A percentile compares a stretch with the other conserved stretches of the same genome.
phyloP scores from a whole-genome alignment of 2,888 invertebrate species.

The Tethea ocularis region DNA sequence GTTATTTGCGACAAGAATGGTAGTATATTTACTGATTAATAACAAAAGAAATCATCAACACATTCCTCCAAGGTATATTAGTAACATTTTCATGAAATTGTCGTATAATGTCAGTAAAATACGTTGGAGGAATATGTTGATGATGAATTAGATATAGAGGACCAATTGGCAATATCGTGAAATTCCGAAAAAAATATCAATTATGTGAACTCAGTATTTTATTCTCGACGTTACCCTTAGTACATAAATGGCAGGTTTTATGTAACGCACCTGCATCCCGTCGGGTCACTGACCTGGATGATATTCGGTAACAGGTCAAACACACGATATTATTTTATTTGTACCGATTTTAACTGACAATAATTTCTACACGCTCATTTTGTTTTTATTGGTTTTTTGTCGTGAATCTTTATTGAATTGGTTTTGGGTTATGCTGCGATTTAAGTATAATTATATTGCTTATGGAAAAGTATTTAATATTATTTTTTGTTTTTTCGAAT shows the following conservation, averaged over 20 bases:
- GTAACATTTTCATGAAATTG: too few relatives aligned
- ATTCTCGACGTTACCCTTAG: neutral
- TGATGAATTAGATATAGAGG: too few relatives aligned
- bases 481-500: too few relatives aligned
- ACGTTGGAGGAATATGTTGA: too few relatives aligned
- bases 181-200: too few relatives aligned
- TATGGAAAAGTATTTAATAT: neutral
- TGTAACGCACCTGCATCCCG: neutral
- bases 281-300: neutral
- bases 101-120: too few relatives aligned
- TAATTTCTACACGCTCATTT: neutral
- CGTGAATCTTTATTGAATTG: neutral
- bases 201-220: neutral
- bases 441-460: too few relatives aligned
- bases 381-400: neutral
- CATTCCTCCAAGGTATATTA: too few relatives aligned
- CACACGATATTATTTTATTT: neutral
- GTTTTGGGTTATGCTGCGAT: neutral
- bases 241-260: conserved; percentile 2
- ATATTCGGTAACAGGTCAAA: neutral
- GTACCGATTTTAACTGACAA: neutral
- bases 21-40: too few relatives aligned
- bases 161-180: too few relatives aligned
- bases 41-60: too few relatives aligned
- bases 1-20: too few relatives aligned